Base-by-base conservation (phyloP, 2,113 vertebrate species). In the Thryonomys swinderianus region DNA sequence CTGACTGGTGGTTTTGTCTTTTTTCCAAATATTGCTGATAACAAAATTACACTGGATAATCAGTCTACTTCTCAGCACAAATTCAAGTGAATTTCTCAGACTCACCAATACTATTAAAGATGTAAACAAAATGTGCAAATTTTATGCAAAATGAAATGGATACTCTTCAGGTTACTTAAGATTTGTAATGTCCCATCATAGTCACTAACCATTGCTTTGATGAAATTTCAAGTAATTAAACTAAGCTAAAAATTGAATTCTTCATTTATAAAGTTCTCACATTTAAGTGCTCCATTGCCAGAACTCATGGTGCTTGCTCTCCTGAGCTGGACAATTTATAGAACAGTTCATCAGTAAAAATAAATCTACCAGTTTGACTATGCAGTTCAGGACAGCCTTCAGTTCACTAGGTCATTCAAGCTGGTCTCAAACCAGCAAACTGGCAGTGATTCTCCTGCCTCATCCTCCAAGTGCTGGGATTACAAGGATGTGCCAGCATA, bases 21-120 rank as follows among this genome's bases (percentile, higher is more conserved):
- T 80, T 67, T 37, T 71, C 2, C 59, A 55, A 85, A 76, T 66
- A 53, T 1, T 40, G 59, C 7, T 59, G 9, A 62, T 81, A 67
- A 87, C 7, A 90, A 48, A 81, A 87, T 71, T 45, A 85, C 37
- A 88, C 64, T 59, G 67, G 2, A 40, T 57, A n/a, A 61, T 66
- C 21, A n/a, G 37, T 71, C 27, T 85, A 85, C 42, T 74, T 92
- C n/a, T 2, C 71, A 85, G 53, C 25, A 61, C 8, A 88, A 51
- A 57, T 85, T 78, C n/a, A 88, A 87, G 67, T 25, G 42, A 53
- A 83, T 64, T 81, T 55, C n/a, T 93, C 71, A 66, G 32, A 48
- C 17, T 45, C 25, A 83, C 5, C 45, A 76, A 78, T 81, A 3
- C 5, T 45, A 57, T 85, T 71, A 76, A 27, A 23, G 74, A 85